These are phyloP conservation scores for Tetraneura akinire DNA, from an alignment of 1,140 invertebrate species.

Conservation along the genomic window DNA sequence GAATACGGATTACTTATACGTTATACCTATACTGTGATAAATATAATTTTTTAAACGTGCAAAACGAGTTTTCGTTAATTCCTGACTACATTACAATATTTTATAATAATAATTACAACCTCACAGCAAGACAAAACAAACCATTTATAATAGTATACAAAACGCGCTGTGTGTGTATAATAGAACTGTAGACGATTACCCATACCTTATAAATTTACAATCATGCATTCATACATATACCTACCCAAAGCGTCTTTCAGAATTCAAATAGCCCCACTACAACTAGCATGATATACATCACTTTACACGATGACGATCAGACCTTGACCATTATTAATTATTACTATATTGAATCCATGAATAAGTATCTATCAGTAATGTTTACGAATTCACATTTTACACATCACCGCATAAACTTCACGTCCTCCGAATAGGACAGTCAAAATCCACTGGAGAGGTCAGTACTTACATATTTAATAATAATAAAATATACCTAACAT, in stretches of 20 bases:
- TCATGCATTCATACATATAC: neutral
- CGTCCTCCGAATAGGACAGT: neutral
- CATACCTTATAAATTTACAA: no score
- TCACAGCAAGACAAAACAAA: slow-evolving; percentile 4
- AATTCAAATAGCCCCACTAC: neutral
- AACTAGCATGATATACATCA: neutral
- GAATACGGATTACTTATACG: no score
- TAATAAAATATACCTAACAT: no score
- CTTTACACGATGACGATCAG: neutral
- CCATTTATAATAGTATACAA: neutral
- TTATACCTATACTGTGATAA: no score
- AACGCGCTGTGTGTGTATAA: no score
- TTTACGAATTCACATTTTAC: slow-evolving; percentile 28
- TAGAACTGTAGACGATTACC: no score
- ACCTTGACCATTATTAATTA: slow-evolving; percentile 38
- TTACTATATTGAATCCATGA: neutral
- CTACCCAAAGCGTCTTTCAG: no score
- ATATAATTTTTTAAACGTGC: neutral
- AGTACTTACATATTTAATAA: slow-evolving; percentile 3
- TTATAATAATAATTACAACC: neutral
- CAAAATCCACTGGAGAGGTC: slow-evolving; percentile 2
- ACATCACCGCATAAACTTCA: neutral
- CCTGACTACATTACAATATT: neutral
- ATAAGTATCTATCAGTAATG: slow-evolving; percentile 24
- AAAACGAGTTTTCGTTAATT: slow-evolving; percentile 37